These are phyloP conservation scores for Quadroppia sp. DNA, from an alignment of 2,888 invertebrate species.

Conservation along the genomic window DNA sequence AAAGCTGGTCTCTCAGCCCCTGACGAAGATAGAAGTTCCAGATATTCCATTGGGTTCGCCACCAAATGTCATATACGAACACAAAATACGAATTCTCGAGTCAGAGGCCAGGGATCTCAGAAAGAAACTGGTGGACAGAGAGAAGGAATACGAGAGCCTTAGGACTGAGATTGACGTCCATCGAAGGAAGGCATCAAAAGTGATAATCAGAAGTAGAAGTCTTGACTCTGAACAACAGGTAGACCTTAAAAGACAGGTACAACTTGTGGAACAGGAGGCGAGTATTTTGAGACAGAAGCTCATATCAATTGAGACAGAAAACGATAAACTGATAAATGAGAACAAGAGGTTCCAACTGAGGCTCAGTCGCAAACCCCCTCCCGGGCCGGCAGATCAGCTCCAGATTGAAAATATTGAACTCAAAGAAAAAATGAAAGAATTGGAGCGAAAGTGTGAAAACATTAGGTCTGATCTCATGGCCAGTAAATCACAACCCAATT, in stretches of 20 bases:
- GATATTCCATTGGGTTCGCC: conserved; percentile 44
- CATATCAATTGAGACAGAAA: conserved; percentile 63
- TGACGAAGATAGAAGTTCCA: conserved; percentile 45
- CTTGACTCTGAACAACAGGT: conserved; percentile 55
- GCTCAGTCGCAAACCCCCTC: conserved; percentile 49
- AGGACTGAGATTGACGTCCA: conserved; percentile 66
- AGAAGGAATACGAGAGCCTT: conserved; percentile 69
- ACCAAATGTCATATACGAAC: conserved; percentile 61
- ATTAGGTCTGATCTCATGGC: conserved; percentile 53
- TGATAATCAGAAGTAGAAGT: conserved; percentile 52
- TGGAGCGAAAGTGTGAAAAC: conserved; percentile 64
- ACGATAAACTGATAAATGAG: conserved; percentile 68
- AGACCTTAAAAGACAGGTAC: conserved; percentile 69
- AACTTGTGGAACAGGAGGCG: conserved; percentile 72
- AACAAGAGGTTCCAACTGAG: conserved; percentile 66
- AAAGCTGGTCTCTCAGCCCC: conserved; percentile 58
- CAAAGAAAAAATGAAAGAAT: conserved; percentile 60
- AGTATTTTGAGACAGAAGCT: conserved; percentile 62
- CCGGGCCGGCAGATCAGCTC: conserved; percentile 47
- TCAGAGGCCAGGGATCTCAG: conserved; percentile 69
- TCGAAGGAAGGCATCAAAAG: conserved; percentile 50
- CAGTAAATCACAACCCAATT: conserved; percentile 34
- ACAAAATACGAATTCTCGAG: conserved; percentile 59
- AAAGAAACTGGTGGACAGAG: conserved; percentile 70
- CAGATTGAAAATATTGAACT: conserved; percentile 56